These are phyloP conservation scores for Drosophila neocordata DNA, from an alignment of 1,140 invertebrate genomes.

Conservation along the genomic window DNA sequence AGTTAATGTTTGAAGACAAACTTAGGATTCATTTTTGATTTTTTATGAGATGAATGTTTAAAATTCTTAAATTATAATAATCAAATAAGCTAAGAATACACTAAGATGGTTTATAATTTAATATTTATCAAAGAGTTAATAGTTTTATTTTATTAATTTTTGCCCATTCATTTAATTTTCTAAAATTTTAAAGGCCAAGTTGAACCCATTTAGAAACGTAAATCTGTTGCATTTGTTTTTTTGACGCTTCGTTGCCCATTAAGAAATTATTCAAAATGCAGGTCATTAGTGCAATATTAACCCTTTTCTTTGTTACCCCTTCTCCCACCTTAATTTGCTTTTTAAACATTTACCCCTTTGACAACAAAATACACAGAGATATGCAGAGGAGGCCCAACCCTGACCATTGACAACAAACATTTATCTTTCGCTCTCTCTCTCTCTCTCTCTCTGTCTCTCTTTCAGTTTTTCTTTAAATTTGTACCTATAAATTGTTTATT, in stretches of 20 bases:
- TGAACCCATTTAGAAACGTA: not conserved
- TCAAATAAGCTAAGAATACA: too few species aligned
- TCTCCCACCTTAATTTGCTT: not conserved
- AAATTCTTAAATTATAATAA: too few species aligned
- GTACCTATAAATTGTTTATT: constrained; percentile 44
- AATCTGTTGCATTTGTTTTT: constrained; percentile 6
- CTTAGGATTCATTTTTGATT: too few species aligned
- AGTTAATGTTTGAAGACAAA: too few species aligned
- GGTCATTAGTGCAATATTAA: constrained; percentile 65
- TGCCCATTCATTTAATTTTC: not conserved
- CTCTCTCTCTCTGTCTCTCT: not conserved
- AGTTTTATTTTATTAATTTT: not conserved
- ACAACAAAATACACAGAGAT: not conserved
- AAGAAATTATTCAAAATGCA: constrained; percentile 54
- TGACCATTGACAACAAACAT: not conserved
- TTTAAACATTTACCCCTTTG: constrained; percentile 6
- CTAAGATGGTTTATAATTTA: too few species aligned
- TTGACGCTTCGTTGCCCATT: constrained; percentile 32
- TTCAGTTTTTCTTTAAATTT: constrained; percentile 38
- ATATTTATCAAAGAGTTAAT: too few species aligned
- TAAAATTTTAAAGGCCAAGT: not conserved
- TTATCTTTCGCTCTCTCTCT: not conserved
- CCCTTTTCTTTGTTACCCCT: constrained; percentile 2
- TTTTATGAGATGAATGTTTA: too few species aligned
- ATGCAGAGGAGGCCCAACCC: not conserved